Conservation (phyloP, 1,140 invertebrate genomes). For the Cherax destructor region DNA sequence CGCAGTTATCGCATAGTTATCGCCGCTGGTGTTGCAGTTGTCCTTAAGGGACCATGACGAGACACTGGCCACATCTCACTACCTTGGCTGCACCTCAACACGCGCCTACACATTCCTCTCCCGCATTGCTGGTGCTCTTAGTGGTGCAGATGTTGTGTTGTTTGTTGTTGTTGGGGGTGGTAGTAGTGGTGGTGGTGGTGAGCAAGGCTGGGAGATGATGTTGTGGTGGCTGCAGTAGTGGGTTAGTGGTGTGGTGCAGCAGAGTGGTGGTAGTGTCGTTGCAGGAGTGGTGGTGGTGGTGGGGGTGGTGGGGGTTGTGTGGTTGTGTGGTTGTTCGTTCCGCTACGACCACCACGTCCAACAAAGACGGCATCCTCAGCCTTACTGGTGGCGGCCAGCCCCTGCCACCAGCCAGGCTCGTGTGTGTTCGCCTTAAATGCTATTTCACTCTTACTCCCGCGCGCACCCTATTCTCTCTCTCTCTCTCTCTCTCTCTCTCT, state of each 20-base stretch:
- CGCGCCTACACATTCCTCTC: too few species aligned
- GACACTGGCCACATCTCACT: too few species aligned
- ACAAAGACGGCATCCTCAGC: constrained; percentile 16
- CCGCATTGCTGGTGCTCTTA: not conserved
- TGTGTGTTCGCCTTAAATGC: constrained; percentile 18
- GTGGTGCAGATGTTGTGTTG: too few species aligned
- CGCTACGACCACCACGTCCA: constrained; percentile 4
- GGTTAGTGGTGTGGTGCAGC: too few species aligned
- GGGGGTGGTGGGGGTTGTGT: not conserved
- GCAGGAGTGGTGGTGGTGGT: not conserved
- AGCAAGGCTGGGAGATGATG: not conserved
- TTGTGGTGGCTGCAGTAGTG: not conserved
- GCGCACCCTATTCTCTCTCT: not conserved
- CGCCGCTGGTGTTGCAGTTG: too few species aligned
- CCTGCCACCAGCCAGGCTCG: not conserved
- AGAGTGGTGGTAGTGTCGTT: not conserved
- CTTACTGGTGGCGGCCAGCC: not conserved
- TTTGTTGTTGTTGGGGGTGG: not conserved
- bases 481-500: not conserved
- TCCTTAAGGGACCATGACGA: too few species aligned
- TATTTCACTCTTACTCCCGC: constrained; percentile 1
- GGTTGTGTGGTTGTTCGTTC: not conserved
- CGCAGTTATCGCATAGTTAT: too few species aligned
- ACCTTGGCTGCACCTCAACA: not conserved
- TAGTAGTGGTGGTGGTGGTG: not conserved